phyloP scores from a whole-genome alignment of 2,113 vertebrate genomes.

The Gallinago media region DNA sequence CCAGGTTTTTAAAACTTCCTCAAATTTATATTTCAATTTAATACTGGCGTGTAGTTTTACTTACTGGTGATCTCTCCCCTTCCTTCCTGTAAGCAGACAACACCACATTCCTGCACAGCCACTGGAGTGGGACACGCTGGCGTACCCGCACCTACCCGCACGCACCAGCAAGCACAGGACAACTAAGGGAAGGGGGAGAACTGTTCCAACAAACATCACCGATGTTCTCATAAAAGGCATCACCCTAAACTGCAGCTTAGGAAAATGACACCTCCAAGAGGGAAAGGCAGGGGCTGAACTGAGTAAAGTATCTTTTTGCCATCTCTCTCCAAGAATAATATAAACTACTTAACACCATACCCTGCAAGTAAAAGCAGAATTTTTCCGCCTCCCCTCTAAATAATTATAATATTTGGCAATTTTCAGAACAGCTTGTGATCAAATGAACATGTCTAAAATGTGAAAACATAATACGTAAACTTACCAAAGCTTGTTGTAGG shows the following conservation, averaged over 20 bases:
- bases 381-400: not conserved
- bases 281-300: not conserved
- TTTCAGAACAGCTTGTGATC: not conserved
- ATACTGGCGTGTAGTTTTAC: not conserved
- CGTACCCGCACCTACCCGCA: not conserved
- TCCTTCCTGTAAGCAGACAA: not conserved
- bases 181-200: not conserved
- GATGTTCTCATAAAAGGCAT: not conserved
- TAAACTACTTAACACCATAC: not conserved
- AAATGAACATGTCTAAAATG: not conserved
- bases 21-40: not conserved
- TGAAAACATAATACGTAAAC: slow-evolving; percentile 17
- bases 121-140: not conserved
- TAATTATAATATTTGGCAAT: rapidly evolving
- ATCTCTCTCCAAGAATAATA: not conserved
- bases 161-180: not conserved
- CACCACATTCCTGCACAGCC: not conserved
- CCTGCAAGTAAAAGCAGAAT: not conserved
- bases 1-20: not conserved
- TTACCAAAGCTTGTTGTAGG: slow-evolving; percentile 97
- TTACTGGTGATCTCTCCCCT: not conserved
- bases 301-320: not conserved
- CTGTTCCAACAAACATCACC: not conserved
- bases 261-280: not conserved
- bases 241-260: not conserved